These are phyloP conservation scores for Oncopodura yosiiana DNA, from an alignment of 1,140 invertebrate species.

Conservation along the genomic window DNA sequence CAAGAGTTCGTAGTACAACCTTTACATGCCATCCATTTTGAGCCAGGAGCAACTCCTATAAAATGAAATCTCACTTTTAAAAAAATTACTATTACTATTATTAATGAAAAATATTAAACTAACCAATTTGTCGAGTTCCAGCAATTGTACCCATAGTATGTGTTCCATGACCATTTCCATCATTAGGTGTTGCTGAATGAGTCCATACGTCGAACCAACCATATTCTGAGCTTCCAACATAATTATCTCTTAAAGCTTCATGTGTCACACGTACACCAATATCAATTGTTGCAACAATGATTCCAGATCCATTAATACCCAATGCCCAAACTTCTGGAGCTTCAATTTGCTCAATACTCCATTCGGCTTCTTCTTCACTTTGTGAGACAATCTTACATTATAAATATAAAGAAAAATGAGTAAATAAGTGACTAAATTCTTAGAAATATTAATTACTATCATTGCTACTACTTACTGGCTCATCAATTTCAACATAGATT, in stretches of 20 bases:
- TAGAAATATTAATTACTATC: too few relatives aligned
- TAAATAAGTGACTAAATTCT: too few relatives aligned
- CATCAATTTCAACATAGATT: too few relatives aligned
- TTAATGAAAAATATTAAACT: too few relatives aligned
- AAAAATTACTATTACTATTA: too few relatives aligned
- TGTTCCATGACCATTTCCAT: conserved; percentile 3
- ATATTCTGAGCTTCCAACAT: background rate
- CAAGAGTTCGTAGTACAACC: conserved; percentile 1
- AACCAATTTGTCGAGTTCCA: too few relatives aligned
- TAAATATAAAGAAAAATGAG: too few relatives aligned
- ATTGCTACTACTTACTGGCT: too few relatives aligned
- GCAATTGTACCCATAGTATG: too few relatives aligned
- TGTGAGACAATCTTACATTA: too few relatives aligned
- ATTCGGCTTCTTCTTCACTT: conserved; percentile 2
- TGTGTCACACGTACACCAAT: background rate
- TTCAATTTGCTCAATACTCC: background rate
- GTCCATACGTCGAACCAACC: conserved; percentile 1
- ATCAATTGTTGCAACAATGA: conserved; percentile 6
- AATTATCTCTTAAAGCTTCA: background rate
- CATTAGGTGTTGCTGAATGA: background rate
- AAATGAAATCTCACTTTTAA: too few relatives aligned
- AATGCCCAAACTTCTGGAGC: background rate
- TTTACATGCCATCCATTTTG: conserved; percentile 9
- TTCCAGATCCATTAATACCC: background rate
- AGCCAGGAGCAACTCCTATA: conserved; percentile 16